phyloP scores from a whole-genome alignment of 2,113 vertebrate species.

The Amphiprion ocellaris region DNA sequence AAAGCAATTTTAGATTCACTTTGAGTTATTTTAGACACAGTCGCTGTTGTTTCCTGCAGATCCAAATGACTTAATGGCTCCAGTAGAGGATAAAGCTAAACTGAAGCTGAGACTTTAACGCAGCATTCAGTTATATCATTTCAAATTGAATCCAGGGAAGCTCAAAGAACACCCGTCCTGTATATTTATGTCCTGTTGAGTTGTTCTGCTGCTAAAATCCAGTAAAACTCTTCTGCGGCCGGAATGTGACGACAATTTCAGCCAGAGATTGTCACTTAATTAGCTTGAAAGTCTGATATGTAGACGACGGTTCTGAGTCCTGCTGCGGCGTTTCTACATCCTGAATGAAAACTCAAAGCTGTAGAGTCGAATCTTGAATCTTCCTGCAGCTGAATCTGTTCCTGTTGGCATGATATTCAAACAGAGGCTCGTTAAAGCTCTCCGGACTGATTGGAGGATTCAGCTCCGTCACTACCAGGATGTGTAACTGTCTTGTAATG shows the following conservation, averaged over 20 bases:
- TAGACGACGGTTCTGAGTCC: background rate
- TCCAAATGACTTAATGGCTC: too few relatives aligned
- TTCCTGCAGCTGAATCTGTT: too few relatives aligned
- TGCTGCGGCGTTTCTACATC: background rate
- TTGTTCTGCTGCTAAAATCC: background rate
- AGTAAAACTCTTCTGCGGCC: background rate
- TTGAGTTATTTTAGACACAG: too few relatives aligned
- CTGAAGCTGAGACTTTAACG: background rate
- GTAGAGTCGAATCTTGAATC: too few relatives aligned
- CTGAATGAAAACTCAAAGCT: too few relatives aligned
- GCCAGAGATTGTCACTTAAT: background rate
- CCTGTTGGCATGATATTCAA: too few relatives aligned
- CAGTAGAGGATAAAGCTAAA: background rate
- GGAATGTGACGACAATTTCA: background rate
- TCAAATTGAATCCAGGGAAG: background rate
- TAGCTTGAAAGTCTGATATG: background rate
- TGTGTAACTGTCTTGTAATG: slow-evolving; percentile 25
- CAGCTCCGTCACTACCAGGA: background rate
- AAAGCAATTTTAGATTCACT: too few relatives aligned
- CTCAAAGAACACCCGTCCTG: background rate
- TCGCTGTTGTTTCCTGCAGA: too few relatives aligned
- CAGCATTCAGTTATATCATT: background rate
- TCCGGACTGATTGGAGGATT: background rate
- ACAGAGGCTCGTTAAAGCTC: too few relatives aligned
- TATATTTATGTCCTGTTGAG: background rate